Conservation (phyloP, 37 sponge, comb jelly and placozoan genomes). For the Spongia lamella region DNA sequence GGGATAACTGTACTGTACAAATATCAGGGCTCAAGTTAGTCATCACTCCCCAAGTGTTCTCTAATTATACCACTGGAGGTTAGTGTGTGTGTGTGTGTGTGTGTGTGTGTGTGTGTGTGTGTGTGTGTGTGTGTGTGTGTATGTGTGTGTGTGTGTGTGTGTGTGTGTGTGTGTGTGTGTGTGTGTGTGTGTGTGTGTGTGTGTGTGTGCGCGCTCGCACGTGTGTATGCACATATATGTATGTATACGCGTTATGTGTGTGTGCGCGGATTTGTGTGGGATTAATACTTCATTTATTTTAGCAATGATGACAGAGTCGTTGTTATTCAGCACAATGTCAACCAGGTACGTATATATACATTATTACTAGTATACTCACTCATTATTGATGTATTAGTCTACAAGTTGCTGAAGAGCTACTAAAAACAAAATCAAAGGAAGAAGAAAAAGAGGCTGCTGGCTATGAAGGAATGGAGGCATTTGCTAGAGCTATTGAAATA, state of each 20-base stretch:
- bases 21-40: conserved; percentile 78
- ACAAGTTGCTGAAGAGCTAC: conserved; percentile 58
- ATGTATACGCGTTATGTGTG: too few species aligned
- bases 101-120: too few species aligned
- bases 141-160: background rate
- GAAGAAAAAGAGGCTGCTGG: conserved; percentile 31
- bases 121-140: too few species aligned
- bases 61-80: conserved; percentile 2
- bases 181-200: too few species aligned
- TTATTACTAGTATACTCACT: background rate
- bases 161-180: too few species aligned
- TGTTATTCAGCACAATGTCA: conserved; percentile 64
- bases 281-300: conserved; percentile 3
- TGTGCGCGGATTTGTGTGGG: too few species aligned
- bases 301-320: conserved; percentile 78
- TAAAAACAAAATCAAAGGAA: conserved; percentile 30
- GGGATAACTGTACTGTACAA: conserved; percentile 77
- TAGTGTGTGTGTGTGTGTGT: background rate
- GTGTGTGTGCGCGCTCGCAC: too few species aligned
- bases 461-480: conserved; percentile 86
- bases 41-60: conserved; percentile 42
- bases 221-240: background rate
- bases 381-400: conserved; percentile 9
- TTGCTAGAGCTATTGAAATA: conserved; percentile 79
- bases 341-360: conserved; percentile 49